These are phyloP conservation scores for Prosopocoilus inquinatus DNA, from an alignment of 2,888 invertebrate genomes.

Conservation along the genomic window DNA sequence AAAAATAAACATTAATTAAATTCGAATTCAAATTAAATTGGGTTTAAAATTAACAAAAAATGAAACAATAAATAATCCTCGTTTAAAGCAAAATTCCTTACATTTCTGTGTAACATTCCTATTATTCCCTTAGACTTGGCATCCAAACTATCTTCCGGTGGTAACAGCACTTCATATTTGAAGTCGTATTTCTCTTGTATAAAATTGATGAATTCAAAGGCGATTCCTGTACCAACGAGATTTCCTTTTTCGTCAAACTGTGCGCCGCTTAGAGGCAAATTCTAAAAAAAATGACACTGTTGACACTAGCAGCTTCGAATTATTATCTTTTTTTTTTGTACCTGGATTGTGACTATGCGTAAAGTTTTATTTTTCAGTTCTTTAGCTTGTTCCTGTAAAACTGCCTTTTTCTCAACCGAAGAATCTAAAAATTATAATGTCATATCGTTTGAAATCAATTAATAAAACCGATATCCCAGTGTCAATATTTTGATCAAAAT, in stretches of 20 bases:
- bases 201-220: slow-evolving; percentile 69
- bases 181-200: slow-evolving; percentile 70
- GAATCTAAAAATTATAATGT: slow-evolving; percentile 2
- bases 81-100: slow-evolving; percentile 37
- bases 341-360: slow-evolving; percentile 23
- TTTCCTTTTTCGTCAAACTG: slow-evolving; percentile 53
- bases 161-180: slow-evolving; percentile 67
- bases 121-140: slow-evolving; percentile 61
- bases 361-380: slow-evolving; percentile 16
- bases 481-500: no score
- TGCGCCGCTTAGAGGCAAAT: slow-evolving; percentile 63
- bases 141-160: slow-evolving; percentile 61
- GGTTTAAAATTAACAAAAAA: no score
- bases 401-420: not conserved
- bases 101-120: slow-evolving; percentile 60
- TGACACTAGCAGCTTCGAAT: not conserved
- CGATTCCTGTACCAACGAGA: slow-evolving; percentile 64
- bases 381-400: slow-evolving; percentile 10
- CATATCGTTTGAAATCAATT: no score
- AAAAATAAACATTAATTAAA: no score
- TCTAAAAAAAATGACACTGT: slow-evolving; percentile 49
- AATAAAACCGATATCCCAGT: no score
- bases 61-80: no score
- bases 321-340: slow-evolving; percentile 8
- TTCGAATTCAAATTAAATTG: no score